Percentiles rank a stretch among this genome's conserved stretches.
Conservation (phyloP, 2,888 invertebrate species). For the Cerastoderma edule region DNA sequence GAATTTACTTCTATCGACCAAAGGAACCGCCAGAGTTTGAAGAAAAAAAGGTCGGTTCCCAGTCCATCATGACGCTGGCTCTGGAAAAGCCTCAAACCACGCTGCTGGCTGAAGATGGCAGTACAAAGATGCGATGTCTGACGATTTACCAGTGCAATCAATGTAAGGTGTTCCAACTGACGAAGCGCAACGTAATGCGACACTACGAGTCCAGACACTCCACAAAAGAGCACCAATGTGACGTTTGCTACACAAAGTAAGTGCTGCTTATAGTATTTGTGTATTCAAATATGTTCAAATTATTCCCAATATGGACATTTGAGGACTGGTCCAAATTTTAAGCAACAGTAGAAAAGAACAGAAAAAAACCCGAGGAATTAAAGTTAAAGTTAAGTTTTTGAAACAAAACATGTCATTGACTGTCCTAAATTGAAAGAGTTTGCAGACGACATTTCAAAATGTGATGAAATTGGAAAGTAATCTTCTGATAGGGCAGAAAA, state of each 20-base stretch:
- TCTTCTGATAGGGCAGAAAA: too few species aligned
- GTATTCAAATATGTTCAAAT: too few species aligned
- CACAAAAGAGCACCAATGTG: constrained; percentile 46
- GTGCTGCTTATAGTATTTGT: too few species aligned
- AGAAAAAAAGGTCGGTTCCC: constrained; percentile 16
- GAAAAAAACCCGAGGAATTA: too few species aligned
- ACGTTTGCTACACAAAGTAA: constrained; percentile 50
- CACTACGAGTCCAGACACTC: constrained; percentile 51
- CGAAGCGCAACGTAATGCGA: constrained; percentile 47
- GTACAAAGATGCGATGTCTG: constrained; percentile 43
- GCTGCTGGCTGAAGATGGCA: constrained; percentile 24
- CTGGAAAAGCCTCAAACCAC: background rate
- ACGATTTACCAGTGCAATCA: constrained; percentile 51
- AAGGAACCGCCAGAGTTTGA: constrained; percentile 26
- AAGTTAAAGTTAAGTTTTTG: too few species aligned
- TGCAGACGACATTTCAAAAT: too few species aligned
- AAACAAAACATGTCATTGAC: too few species aligned
- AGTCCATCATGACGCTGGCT: constrained; percentile 13
- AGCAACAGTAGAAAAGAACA: too few species aligned
- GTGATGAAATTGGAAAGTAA: too few species aligned
- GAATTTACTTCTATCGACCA: constrained; percentile 48
- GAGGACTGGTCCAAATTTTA: too few species aligned
- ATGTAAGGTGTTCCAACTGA: constrained; percentile 49
- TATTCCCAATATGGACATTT: too few species aligned
- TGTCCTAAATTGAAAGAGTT: too few species aligned